Base-by-base conservation (phyloP, 1,140 invertebrate genomes). In the Stenopsyche tienmushanensis region DNA sequence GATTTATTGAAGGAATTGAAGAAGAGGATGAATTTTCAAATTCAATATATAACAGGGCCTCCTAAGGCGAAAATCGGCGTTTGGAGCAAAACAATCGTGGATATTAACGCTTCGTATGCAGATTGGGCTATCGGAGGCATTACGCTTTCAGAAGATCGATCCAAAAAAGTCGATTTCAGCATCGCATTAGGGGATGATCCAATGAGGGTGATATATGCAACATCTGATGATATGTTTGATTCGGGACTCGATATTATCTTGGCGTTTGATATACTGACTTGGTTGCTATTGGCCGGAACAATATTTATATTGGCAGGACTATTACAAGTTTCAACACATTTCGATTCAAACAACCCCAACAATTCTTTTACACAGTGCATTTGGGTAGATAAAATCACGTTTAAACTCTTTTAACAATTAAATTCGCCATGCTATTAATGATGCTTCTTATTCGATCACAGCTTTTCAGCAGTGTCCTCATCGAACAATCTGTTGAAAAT, bases 101-200 rank as follows among this genome's bases (percentile, higher is more conserved):
- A 65, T 44, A 52, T 69, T 9, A 63, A 66, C 24, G 17, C 8
- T 9, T 23, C 42, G 3, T 54, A 52, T 24, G 59, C 64, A 10
- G 67, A 69, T 52, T 69, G 64, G 59, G 63, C 52, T 53, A 62
- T 69, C 2, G 67, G 58, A 1, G 52, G 57, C 44, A 69, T 69
- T 13, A 41, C 58, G 1, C 20, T 69, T 5, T 57, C 67, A 3
- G 50, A 62, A 50, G 39, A 26, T 0, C 53, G 67, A 53, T 21
- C 17, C 0, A 62, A 63, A 39, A 62, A 23, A n/a, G 64, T 69
- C 1, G 50, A 47, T 45, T 65, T 44, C 29, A 58, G 58, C 17
- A 17, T 26, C n/a, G 13, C 24, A 10, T 55, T 69, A 0, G 64
- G 58, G 34, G 50, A 65, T 53, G 63, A 65, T 54, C 67, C 67